phyloP scores from a whole-genome alignment of 2,113 vertebrate genomes.

The Globicephala melas region DNA sequence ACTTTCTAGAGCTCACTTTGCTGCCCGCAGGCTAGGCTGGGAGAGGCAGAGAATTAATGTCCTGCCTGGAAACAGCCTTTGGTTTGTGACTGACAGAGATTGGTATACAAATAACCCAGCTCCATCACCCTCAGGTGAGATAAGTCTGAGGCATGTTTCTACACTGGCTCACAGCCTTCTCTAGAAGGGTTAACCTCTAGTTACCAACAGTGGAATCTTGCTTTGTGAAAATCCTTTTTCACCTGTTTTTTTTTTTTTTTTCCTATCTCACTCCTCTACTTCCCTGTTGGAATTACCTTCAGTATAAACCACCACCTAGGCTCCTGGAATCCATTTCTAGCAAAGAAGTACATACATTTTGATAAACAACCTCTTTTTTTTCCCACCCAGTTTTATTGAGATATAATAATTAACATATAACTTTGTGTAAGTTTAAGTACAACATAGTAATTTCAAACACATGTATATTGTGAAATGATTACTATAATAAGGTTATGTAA shows the following conservation, averaged over 20 bases:
- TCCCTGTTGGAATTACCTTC: neutral
- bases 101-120: neutral
- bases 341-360: neutral
- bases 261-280: neutral
- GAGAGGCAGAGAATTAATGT: neutral
- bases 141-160: neutral
- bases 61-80: neutral
- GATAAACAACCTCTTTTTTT: neutral
- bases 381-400: accelerated
- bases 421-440: neutral
- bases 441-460: neutral
- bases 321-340: neutral
- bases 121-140: neutral
- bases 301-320: neutral
- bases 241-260: neutral
- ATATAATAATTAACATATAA: neutral
- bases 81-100: neutral
- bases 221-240: neutral
- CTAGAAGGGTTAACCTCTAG: neutral
- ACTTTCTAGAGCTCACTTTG: neutral
- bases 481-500: neutral
- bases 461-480: neutral
- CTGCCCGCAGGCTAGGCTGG: neutral
- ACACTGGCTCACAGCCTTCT: neutral
- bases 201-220: neutral